Evolutionary conservation across 1,140 invertebrate species (phyloP), one percentile per base, ranked within the genome.

Genomic region (Propsilocerus akamusi): DNA sequence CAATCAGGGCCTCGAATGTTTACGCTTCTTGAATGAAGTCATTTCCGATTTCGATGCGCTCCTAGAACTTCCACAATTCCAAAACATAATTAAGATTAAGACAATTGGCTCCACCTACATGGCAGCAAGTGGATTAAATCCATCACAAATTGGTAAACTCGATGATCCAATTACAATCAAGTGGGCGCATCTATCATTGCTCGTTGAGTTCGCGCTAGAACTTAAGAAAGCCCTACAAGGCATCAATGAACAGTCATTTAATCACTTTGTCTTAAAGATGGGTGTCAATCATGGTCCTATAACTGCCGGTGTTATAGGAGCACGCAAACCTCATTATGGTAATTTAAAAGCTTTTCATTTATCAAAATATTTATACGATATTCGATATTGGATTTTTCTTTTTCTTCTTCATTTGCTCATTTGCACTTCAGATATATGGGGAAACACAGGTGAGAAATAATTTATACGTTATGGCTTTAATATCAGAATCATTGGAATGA

Each of bases 21-120:
- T 96, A 50, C 76, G 93, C 55, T 95, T 97, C 65, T 74, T 97
- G 14, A 97, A 97, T 65, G 94, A 97, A 78, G 92, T 97, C 51
- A 96, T 97, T 59, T 94, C 91, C 0, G 94, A 97, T 70, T 97
- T 95, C 67, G 94, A 97, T 75, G 84, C 88, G 55, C 69, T 94
- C 50, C 61, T 95, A 51, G 88, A 92, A 59, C 72, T 84, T 50
- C 72, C 79, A 0, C 80, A 87, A 60, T 92, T 88, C 62, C 80
- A 83, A 62, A 82, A 87, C 58, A 90, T 95, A 26, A 93, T 91
- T 49, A 97, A 97, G 74, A 97, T 97, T 47, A 97, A 97, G 69
- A 97, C 94, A 11, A 97, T 97, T 56, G 88, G 92, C 24, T 93
- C 91, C 1, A 96, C 92, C 0, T 97, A 97, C 61, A 97, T 97